phyloP scores from a whole-genome alignment of 2,797 vertebrate genomes.

The Amphiprion clarkii region DNA sequence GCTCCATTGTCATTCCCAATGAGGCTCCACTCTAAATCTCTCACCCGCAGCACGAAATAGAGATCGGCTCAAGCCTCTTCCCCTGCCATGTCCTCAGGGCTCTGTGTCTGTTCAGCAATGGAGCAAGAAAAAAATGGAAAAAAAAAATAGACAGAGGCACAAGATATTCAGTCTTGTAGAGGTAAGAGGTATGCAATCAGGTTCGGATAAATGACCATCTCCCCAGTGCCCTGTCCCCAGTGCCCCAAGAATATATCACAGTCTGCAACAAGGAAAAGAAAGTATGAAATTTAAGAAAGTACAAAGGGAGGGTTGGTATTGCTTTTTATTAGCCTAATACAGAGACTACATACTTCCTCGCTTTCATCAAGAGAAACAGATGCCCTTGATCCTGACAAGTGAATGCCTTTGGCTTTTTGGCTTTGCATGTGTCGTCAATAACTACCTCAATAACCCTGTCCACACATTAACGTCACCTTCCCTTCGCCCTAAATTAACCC shows the following conservation, averaged over 20 bases:
- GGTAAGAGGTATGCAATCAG: constrained; percentile 8
- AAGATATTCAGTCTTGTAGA: constrained; percentile 6
- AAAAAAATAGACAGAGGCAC: constrained; percentile 12
- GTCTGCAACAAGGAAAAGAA: constrained; percentile 31
- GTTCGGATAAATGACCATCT: constrained; percentile 25
- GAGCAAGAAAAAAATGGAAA: constrained; percentile 22
- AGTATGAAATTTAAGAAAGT: constrained; percentile 41
- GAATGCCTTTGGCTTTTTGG: constrained; percentile 30
- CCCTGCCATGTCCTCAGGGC: constrained; percentile 52
- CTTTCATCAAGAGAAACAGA: constrained; percentile 62
- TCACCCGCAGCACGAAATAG: constrained; percentile 61
- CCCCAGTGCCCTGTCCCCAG: constrained; percentile 3
- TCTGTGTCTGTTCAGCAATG: constrained; percentile 40
- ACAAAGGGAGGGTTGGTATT: constrained; percentile 34
- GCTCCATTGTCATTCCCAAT: constrained; percentile 70
- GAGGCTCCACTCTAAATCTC: constrained; percentile 59
- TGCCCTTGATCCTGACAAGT: constrained; percentile 42
- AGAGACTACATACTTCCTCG: constrained; percentile 36
- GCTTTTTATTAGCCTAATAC: constrained; percentile 42
- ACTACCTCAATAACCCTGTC: constrained; percentile 15
- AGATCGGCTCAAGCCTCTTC: constrained; percentile 59
- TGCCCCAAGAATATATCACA: constrained; percentile 23
- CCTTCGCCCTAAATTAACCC: constrained; percentile 30
- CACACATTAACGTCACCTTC: constrained; percentile 29
- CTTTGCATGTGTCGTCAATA: constrained; percentile 23